Percentiles rank a stretch among this genome's conserved stretches.
Conservation (phyloP, 2,888 invertebrate genomes). For the Drosophila monieri region DNA sequence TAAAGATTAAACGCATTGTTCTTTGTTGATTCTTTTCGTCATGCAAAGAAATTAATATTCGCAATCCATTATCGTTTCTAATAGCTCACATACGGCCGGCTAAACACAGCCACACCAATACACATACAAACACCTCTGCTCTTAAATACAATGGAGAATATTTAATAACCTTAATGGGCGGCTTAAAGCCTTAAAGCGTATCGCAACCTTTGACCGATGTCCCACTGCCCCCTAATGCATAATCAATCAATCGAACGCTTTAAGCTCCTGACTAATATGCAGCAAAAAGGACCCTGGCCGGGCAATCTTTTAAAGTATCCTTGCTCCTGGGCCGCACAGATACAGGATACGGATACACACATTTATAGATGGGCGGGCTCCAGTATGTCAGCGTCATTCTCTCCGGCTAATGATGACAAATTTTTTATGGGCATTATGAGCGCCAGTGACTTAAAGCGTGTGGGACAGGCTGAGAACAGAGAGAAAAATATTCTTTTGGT, state of each 20-base stretch:
- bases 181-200: slow-evolving; percentile 63
- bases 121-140: slow-evolving; percentile 5
- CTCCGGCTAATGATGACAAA: slow-evolving; percentile 73
- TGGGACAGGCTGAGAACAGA: slow-evolving; percentile 43
- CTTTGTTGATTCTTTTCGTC: slow-evolving; percentile 70
- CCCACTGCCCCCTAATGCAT: slow-evolving; percentile 36
- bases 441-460: slow-evolving; percentile 65
- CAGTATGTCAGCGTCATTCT: slow-evolving; percentile 44
- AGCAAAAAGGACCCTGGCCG: slow-evolving; percentile 47
- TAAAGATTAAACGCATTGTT: slow-evolving; percentile 77
- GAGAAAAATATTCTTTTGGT: background rate
- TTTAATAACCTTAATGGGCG: slow-evolving; percentile 74
- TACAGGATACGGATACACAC: slow-evolving; percentile 27
- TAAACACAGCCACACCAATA: background rate
- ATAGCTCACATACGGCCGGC: slow-evolving; percentile 46
- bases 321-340: slow-evolving; percentile 16
- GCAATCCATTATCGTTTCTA: slow-evolving; percentile 74
- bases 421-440: slow-evolving; percentile 79
- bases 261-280: slow-evolving; percentile 72
- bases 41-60: slow-evolving; percentile 78
- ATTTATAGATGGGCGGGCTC: slow-evolving; percentile 67
- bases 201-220: slow-evolving; percentile 38
- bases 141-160: slow-evolving; percentile 46
- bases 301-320: slow-evolving; percentile 67
- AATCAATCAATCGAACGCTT: slow-evolving; percentile 77